Base-by-base conservation (phyloP, 2,113 vertebrate genomes). In the Alaudala cheleensis region DNA sequence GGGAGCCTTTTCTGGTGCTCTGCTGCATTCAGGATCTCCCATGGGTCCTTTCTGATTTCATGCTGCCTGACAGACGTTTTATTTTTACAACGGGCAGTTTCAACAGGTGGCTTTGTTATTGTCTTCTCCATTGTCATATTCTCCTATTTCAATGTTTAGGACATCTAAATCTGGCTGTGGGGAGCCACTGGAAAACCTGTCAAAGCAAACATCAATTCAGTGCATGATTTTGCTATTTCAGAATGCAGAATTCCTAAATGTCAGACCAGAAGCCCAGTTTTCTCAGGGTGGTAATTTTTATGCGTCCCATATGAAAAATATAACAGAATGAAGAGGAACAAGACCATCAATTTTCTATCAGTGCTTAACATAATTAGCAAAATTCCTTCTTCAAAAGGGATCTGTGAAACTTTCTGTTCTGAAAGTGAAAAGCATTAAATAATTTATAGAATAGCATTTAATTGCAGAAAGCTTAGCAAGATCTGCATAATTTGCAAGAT, bases 361-460 rank as follows among this genome's bases (percentile, higher is more conserved):
- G 3, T 14, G 34, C 60, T 79, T 88, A 78, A 24, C 69, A 57
- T 50, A 56, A 45, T 65, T 77, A 90, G 51, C 10, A 8, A 57
- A 83, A 92, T 88, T 77, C 80, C 45, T 86, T 70, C 79, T 83
- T 92, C 90, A 80, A 81, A 83, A 83, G 47, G 11, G 14, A 88
- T 77, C 50, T 72, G 24, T 47, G 67, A 60, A 86, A 62, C 37
- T 83, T 90, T 72, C 74, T 77, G 33, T 77, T 80, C 33, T 81
- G 64, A 47, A 86, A 90, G 39, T 66, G 82, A 60, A 82, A 92
- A 44, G 18, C 86, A 25, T 78, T 81, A 76, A 92, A 95, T 92
- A 90, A 94, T 90, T 90, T 77, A 83, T 26, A 62, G 82, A 69
- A 50, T 37, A 67, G 49, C 39, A 47, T 86, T 90, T 93, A 33